These are phyloP conservation scores for Papilio demoleus DNA, from an alignment of 2,888 invertebrate genomes.

Conservation along the genomic window DNA sequence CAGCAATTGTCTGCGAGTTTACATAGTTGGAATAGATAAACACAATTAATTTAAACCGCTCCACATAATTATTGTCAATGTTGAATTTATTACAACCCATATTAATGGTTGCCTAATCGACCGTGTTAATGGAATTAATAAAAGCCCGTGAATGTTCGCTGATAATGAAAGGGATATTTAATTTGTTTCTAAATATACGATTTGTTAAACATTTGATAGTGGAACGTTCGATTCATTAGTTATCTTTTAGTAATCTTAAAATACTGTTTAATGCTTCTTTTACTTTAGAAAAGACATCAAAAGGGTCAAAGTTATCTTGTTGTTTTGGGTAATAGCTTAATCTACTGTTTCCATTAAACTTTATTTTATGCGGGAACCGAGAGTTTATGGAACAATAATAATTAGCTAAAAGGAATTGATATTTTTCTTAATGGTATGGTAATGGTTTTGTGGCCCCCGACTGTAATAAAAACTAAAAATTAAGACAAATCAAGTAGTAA, in stretches of 20 bases:
- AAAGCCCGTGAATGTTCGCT: constrained; percentile 29
- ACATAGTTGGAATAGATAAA: constrained; percentile 36
- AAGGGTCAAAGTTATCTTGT: constrained; percentile 8
- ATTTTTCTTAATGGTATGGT: constrained; percentile 6
- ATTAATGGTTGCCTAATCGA: constrained; percentile 39
- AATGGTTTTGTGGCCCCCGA: neutral
- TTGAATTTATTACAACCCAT: constrained; percentile 36
- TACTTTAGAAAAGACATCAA: constrained; percentile 20
- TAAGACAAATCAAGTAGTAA: neutral
- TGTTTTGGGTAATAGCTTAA: constrained; percentile 19
- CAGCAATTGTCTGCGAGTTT: constrained; percentile 32
- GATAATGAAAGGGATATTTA: constrained; percentile 31
- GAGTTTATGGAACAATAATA: constrained; percentile 12
- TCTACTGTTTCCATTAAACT: constrained; percentile 16
- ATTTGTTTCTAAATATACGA: constrained; percentile 31
- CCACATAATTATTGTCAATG: constrained; percentile 33
- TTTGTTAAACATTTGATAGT: constrained; percentile 17
- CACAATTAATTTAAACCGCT: constrained; percentile 35
- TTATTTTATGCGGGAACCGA: constrained; percentile 1
- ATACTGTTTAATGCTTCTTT: constrained; percentile 26
- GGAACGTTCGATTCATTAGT: constrained; percentile 18
- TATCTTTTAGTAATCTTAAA: constrained; percentile 18
- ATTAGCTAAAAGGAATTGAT: constrained; percentile 16
- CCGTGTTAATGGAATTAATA: constrained; percentile 39
- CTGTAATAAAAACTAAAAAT: neutral